Evolutionary conservation across 2,113 vertebrate species (phyloP).

Genomic region (Apaloderma vittatum): DNA sequence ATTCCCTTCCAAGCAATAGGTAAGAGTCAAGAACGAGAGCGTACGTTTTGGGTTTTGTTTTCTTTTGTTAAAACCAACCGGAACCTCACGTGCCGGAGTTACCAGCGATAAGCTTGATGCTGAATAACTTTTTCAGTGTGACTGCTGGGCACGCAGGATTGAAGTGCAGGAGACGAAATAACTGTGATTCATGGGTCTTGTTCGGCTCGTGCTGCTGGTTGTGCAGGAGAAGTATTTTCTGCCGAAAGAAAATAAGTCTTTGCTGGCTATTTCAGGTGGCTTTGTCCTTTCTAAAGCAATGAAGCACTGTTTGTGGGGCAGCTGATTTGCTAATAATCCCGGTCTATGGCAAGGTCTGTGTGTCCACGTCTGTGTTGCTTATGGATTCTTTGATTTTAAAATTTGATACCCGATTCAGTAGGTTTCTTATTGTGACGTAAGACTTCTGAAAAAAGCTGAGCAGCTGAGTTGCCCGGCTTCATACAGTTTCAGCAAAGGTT

Average conservation of each 20-base stretch:
- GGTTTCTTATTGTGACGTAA: not conserved
- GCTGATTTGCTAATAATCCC: not conserved
- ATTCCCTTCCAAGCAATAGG: slow-evolving; percentile 94
- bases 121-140: not conserved
- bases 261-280: not conserved
- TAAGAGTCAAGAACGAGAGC: slow-evolving; percentile 73
- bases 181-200: not conserved
- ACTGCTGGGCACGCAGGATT: not conserved
- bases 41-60: not conserved
- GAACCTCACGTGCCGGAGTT: not conserved
- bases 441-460: not conserved
- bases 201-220: not conserved
- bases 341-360: not conserved
- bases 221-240: not conserved
- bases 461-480: not conserved
- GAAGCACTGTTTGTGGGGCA: not conserved
- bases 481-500: not conserved
- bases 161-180: not conserved
- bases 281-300: not conserved
- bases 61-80: not conserved
- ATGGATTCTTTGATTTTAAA: not conserved
- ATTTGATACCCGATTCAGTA: not conserved
- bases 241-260: not conserved
- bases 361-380: not conserved
- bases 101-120: not conserved